These are phyloP conservation scores for Eptatretus atami DNA, from an alignment of 2,797 vertebrate genomes.

Conservation along the genomic window DNA sequence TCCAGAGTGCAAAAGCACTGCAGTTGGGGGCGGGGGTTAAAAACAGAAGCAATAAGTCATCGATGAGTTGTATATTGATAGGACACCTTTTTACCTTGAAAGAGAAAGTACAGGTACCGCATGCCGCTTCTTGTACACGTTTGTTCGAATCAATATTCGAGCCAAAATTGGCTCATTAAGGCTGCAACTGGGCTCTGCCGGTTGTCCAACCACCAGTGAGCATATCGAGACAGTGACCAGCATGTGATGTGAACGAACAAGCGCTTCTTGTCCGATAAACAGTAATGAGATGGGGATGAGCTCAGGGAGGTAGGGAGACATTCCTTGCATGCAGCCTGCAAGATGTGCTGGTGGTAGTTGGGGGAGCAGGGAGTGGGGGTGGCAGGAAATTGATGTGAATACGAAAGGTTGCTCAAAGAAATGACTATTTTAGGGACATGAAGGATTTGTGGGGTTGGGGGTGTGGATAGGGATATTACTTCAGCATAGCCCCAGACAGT, in stretches of 20 bases:
- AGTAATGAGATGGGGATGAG: slow-evolving; percentile 57
- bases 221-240: slow-evolving; percentile 87
- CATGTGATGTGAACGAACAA: slow-evolving; percentile 87
- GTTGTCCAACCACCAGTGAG: slow-evolving; percentile 87
- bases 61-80: background rate
- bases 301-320: slow-evolving; percentile 78
- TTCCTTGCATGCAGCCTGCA: slow-evolving; percentile 78
- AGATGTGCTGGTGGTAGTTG: slow-evolving; percentile 6
- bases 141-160: slow-evolving; percentile 82
- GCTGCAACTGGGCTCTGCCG: slow-evolving; percentile 70
- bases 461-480: slow-evolving; percentile 13
- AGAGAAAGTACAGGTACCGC: slow-evolving; percentile 22
- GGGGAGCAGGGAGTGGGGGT: background rate
- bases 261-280: slow-evolving; percentile 69
- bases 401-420: background rate
- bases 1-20: slow-evolving; percentile 69
- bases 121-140: slow-evolving; percentile 80
- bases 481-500: slow-evolving; percentile 69
- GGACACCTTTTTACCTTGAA: background rate
- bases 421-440: background rate
- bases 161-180: slow-evolving; percentile 89
- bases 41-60: background rate
- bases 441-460: background rate
- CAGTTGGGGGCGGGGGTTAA: background rate
- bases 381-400: background rate